Evolutionary conservation across 2,797 vertebrate species (phyloP).

Genomic region (Glossophaga mutica): DNA sequence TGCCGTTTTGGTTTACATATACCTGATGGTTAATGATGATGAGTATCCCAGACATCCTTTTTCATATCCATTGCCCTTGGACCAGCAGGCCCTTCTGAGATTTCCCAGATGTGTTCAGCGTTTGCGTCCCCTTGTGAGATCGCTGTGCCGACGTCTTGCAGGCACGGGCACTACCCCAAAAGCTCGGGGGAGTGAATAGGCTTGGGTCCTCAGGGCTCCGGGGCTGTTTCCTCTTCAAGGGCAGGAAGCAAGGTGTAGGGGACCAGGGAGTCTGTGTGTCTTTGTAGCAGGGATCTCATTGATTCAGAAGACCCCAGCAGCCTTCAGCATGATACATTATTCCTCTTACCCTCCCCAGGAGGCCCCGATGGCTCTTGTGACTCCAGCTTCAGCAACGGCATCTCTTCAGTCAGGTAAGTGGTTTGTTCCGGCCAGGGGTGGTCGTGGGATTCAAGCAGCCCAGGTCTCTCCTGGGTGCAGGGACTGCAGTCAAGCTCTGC

Average conservation of each 20-base stretch:
- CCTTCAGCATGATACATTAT: background rate
- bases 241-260: background rate
- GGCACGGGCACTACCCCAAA: background rate
- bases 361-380: constrained; percentile 73
- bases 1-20: background rate
- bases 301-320: background rate
- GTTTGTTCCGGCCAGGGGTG: background rate
- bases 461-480: fast-evolving
- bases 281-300: background rate
- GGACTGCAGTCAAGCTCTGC: background rate
- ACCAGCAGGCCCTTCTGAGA: background rate
- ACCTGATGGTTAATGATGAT: background rate
- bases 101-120: background rate
- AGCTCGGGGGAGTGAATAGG: background rate
- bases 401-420: constrained; percentile 74
- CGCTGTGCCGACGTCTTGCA: background rate
- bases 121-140: background rate
- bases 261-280: background rate
- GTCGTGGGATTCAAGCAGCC: background rate
- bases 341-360: constrained; percentile 70
- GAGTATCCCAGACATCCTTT: background rate
- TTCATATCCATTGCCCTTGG: background rate
- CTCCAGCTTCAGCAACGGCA: constrained; percentile 67
- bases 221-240: background rate
- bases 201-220: background rate